Percentiles rank a stretch among this genome's conserved stretches.
These are phyloP conservation scores for Corythornis leucogaster DNA, from an alignment of 2,797 vertebrate genomes.

Conservation along the genomic window DNA sequence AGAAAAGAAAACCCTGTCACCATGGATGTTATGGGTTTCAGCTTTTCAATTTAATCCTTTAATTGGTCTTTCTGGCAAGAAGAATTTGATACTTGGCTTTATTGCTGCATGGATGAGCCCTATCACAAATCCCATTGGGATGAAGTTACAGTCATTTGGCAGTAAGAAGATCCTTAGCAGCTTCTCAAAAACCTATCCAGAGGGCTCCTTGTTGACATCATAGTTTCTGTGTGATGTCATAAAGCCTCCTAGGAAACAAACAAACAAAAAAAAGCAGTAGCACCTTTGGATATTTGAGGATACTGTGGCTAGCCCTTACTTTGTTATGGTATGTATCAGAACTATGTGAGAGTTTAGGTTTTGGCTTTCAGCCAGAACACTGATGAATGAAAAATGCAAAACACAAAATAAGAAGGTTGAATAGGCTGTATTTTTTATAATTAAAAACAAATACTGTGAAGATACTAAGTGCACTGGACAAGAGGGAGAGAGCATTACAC, in stretches of 20 bases:
- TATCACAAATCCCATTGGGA: slow-evolving; percentile 50
- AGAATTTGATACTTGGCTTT: slow-evolving; percentile 59
- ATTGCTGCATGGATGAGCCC: slow-evolving; percentile 39
- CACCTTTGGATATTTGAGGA: neutral
- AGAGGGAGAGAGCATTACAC: neutral
- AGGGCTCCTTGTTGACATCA: slow-evolving; percentile 47
- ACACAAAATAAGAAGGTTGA: neutral
- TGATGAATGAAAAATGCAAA: slow-evolving; percentile 5
- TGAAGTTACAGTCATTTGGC: slow-evolving; percentile 53
- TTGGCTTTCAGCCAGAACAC: neutral
- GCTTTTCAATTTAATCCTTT: slow-evolving; percentile 70
- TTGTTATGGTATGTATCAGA: neutral
- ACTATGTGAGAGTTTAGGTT: neutral
- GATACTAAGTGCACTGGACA: neutral
- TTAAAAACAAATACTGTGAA: neutral
- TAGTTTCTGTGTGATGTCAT: slow-evolving; percentile 34
- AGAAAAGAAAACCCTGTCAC: slow-evolving; percentile 59
- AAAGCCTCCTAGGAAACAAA: neutral
- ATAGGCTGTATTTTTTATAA: neutral
- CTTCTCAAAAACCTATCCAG: slow-evolving; percentile 37
- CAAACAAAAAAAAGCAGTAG: neutral
- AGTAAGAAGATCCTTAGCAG: slow-evolving; percentile 44
- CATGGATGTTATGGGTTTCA: slow-evolving; percentile 38
- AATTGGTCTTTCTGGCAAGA: slow-evolving; percentile 74
- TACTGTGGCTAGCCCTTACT: neutral